Percentiles rank a stretch among this genome's conserved stretches.
Evolutionary conservation across 1,140 invertebrate genomes (phyloP).

Genomic region (Scaptodrosophila lebanonensis): DNA sequence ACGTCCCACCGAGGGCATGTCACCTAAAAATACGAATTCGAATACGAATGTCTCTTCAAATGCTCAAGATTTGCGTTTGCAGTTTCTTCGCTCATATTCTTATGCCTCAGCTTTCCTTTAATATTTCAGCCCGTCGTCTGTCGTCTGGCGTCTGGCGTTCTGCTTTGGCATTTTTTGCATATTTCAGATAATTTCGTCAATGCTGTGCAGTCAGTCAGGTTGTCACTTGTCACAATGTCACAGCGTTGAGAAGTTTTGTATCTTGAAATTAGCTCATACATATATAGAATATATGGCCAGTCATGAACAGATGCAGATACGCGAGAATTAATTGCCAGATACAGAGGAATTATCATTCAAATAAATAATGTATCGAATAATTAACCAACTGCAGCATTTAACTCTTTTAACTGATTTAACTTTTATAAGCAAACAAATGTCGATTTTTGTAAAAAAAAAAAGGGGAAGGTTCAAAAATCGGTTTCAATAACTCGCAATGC

Average conservation of each 20-base stretch:
- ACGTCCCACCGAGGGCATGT: conserved; percentile 74
- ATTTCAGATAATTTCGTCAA: conserved; percentile 77
- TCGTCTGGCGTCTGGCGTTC: conserved; percentile 8
- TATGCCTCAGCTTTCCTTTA: conserved; percentile 11
- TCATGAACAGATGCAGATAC: background rate
- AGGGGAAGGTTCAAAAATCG: too few relatives aligned
- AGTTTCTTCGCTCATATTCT: conserved; percentile 6
- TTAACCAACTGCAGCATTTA: too few relatives aligned
- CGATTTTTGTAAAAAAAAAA: too few relatives aligned
- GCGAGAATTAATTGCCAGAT: too few relatives aligned
- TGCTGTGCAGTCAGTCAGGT: conserved; percentile 76
- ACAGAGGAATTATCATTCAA: too few relatives aligned
- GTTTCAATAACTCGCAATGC: too few relatives aligned
- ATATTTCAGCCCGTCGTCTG: conserved; percentile 33
- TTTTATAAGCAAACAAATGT: too few relatives aligned
- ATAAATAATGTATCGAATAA: too few relatives aligned
- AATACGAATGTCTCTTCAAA: conserved; percentile 75
- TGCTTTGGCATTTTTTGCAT: conserved; percentile 66
- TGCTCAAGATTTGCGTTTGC: conserved; percentile 62
- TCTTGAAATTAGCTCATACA: conserved; percentile 62
- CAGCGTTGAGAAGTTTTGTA: conserved; percentile 50
- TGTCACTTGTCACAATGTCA: conserved; percentile 70
- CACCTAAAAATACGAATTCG: conserved; percentile 77
- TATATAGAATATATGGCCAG: conserved; percentile 46
- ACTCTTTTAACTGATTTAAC: too few relatives aligned